Evolutionary conservation across 2,113 vertebrate species (phyloP), one percentile per base, ranked within the genome.

Genomic region (Enhydra lutris): DNA sequence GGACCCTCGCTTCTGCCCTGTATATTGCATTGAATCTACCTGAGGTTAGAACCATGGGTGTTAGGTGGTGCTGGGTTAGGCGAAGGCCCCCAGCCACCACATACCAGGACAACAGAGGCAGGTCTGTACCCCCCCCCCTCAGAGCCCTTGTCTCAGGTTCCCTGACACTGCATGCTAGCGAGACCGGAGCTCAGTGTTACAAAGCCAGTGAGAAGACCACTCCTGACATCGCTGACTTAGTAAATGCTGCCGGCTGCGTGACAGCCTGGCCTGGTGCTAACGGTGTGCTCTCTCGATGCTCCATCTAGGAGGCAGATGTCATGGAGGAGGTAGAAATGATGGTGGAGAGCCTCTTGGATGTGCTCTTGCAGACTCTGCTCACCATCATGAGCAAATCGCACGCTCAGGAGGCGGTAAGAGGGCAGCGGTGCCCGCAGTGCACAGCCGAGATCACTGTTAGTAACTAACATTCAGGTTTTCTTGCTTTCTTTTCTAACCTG

Each of bases 381-480:
- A 99, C 99, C 96, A 99, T 99, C 98, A 99, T 99, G 99, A 99
- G 99, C 99, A 99, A 99, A 99, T 99, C 99, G 88, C 99, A 99
- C 95, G 99, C 99, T 98, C 99, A 99, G 99, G 99, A 99, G 99
- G 99, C 99, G 99, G 99, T 99, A 99, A 99, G 99, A 99, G 99
- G 99, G 99, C 99, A 99, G 98, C 99, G 99, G 99, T 99, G 99
- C 99, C 99, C 99, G 98, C 99, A 99, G 99, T 99, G 99, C 99
- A 99, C 99, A 99, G 99, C 99, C 97, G 99, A 99, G 99, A 99
- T 99, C 99, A 99, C 99, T 99, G 99, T 99, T 99, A 99, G 99
- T 99, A 99, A 99, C 99, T 99, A 99, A 99, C 99, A 99, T 99
- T 99, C 99, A 99, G 98, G 99, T 99, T 99, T 98, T 99, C 98